Base-by-base conservation (phyloP, 2,888 invertebrate genomes). In the Boloria selene region DNA sequence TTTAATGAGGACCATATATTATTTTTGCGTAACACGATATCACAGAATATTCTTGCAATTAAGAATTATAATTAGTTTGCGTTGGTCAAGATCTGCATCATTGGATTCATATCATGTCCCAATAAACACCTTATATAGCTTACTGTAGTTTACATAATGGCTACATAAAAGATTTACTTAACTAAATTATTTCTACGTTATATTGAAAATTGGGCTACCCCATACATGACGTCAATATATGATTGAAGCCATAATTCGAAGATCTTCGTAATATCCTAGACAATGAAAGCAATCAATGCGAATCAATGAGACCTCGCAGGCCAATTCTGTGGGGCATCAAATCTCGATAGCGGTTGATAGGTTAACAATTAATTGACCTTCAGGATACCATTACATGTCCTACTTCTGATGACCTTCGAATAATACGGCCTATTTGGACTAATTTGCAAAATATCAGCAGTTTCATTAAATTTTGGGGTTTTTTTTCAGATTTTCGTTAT, bases 341-440 rank as follows among this genome's bases (percentile, higher is more conserved):
- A 85, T 84, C 82, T 78, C 86, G 81, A 87, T 87, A 81, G 68
- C 64, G 64, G 55, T 69, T 64, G 74, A 50, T 17, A 59, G 87
- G 88, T 87, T 84, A 88, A 86, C 80, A 79, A 76, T 79, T 82
- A 86, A 87, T 88, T 88, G 87, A 86, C 76, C 81, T 70, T 69
- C 74, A 74, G 72, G 73, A 74, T 67, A 67, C 55, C 59, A 64
- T 56, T 52, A 44, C 47, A 49, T 56, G 81, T 64, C 80, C 84
- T 75, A 84, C 73, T 84, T 84, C 61, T 54, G 42, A 10, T 71
- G 80, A 81, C 87, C 87, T 68, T 67, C 67, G 26, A 49, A 22
- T 47, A 45, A 47, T 58, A 31, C 26, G 38, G 22, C 13, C 44
- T 3, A 50, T 26, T 26, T 17, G 10, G 26, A 26, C n/a, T 42